Base-by-base conservation (phyloP, 2,888 invertebrate genomes). In the Carcina quercana region DNA sequence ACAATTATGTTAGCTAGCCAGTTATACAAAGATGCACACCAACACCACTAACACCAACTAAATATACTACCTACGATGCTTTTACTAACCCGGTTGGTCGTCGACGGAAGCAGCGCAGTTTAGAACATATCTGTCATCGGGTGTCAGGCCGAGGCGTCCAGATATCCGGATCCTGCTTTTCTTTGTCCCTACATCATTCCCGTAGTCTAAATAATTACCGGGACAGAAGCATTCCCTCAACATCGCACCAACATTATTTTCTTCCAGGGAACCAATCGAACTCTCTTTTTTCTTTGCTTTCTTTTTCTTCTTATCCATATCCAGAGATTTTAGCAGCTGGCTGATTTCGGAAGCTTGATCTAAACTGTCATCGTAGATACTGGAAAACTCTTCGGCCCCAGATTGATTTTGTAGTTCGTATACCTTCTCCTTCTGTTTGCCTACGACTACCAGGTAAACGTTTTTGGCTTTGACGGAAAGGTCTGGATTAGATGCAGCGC, bases 41-140 rank as follows among this genome's bases (percentile, higher is more conserved):
- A n/a, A n/a, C n/a, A n/a, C n/a, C n/a, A n/a, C n/a, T n/a, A n/a
- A n/a, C n/a, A n/a, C n/a, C n/a, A n/a, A n/a, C n/a, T n/a, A n/a
- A n/a, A n/a, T n/a, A n/a, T n/a, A n/a, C n/a, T n/a, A n/a, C n/a
- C n/a, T n/a, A n/a, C n/a, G n/a, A n/a, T n/a, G n/a, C n/a, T n/a
- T n/a, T 24, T n/a, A 39, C 45, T 45, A 51, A 79, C 79, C 59
- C 40, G 69, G 62, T 35, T 60, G 50, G 21, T 69, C 61, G 30
- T 78, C 51, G 4, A 79, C 47, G 4, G 70, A 69, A 20, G 79
- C 75, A 25, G 64, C 61, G 47, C 70, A 82, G 38, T 62, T 65
- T 15, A 80, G 38, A 1, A 76, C 53, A 34, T 71, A 79, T 42
- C 59, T 58, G 28, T 78, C 70, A 25, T 74, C 57, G 19, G 64